Evolutionary conservation across 2,888 invertebrate species (phyloP).

Genomic region (Eudemis profundana): DNA sequence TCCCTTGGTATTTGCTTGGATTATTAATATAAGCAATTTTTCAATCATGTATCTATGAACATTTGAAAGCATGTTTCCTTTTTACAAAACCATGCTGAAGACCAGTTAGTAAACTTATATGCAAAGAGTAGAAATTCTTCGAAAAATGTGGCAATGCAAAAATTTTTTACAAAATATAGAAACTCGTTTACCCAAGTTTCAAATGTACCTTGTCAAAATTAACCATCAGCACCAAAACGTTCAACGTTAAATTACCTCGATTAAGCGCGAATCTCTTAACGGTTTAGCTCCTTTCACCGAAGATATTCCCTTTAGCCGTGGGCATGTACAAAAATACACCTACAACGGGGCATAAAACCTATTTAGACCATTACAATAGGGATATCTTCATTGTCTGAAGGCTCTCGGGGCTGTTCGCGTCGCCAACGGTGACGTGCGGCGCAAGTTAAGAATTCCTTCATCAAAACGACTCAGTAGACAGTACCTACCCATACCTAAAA

Average conservation of each 20-base stretch:
- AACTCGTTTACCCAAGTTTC: no score
- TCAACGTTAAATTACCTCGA: slow-evolving; percentile 23
- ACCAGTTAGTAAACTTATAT: no score
- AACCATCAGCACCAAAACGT: slow-evolving; percentile 1
- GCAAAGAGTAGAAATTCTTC: no score
- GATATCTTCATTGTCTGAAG: slow-evolving; percentile 78
- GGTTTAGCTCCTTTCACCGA: slow-evolving; percentile 35
- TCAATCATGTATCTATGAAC: no score
- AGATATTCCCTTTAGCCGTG: slow-evolving; percentile 31
- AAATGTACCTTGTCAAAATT: neutral
- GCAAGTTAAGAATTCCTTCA: slow-evolving; percentile 51
- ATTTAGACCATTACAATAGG: slow-evolving; percentile 73
- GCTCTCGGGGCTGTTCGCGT: slow-evolving; percentile 64
- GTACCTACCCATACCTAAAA: no score
- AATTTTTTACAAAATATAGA: no score
- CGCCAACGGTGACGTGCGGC: slow-evolving; percentile 64
- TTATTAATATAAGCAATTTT: no score
- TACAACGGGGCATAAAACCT: slow-evolving; percentile 64
- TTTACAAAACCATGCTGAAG: no score
- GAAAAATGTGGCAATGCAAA: no score
- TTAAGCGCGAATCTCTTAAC: slow-evolving; percentile 36
- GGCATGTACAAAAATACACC: slow-evolving; percentile 51
- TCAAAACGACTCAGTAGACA: neutral
- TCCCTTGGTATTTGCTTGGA: no score
- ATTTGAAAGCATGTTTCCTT: no score